Base-by-base conservation (phyloP, 2,888 invertebrate species). In the Agapostemon virescens region DNA sequence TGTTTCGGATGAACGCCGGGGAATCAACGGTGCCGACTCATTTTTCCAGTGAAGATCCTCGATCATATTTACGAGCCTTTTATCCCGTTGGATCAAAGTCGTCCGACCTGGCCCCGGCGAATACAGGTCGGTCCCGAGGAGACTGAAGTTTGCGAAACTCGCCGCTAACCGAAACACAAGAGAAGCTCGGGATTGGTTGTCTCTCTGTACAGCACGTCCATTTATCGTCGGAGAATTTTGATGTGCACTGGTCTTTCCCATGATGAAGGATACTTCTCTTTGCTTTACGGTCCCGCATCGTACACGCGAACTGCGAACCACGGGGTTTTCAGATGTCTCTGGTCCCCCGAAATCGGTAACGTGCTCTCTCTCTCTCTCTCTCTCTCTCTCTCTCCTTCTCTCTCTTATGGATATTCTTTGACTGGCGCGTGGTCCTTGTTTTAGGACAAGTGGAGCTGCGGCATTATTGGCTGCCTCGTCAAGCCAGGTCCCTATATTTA, bases 201-300 rank as follows among this genome's bases (percentile, higher is more conserved):
- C 52, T 55, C 63, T 45, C 23, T 52, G 67, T 71, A 61, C 36
- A 70, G 40, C 30, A 49, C 67, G 36, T 66, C 74, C 74, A 77
- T 80, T 83, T 80, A 69, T 66, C 74, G 79, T 72, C 55, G 61
- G 55, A 58, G 80, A 84, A 84, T 84, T 84, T 83, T 83, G 79
- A 84, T 84, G 71, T 4, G 75, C 71, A 68, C 69, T 23, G 33
- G 17, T 17, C 58, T 63, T 23, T 42, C 63, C 30, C 72, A 68
- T 75, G 79, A 79, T 69, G 68, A 78, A 72, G 64, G 52, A 69
- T 63, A 55, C 73, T 75, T 73, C 74, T 55, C 76, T 84, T 80
- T 77, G 69, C 68, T 77, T 77, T 75, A 63, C 49, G 36, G 61
- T 17, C 26, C 2, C 3, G n/a, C 20, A 26, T 26, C 63, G 26